Evolutionary conservation across 2,888 invertebrate genomes (phyloP).

Genomic region (Drosophila ezoana): DNA sequence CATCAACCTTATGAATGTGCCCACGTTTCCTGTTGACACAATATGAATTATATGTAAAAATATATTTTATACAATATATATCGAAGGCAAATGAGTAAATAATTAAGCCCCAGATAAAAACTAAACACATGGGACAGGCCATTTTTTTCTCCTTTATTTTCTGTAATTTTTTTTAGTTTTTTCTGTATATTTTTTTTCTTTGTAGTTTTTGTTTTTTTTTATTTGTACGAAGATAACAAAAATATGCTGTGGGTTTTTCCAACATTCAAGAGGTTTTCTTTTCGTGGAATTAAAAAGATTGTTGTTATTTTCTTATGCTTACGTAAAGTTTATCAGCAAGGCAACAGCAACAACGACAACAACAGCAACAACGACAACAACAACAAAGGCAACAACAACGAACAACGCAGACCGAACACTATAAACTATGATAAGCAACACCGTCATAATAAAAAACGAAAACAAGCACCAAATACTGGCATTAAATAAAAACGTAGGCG

Average conservation of each 20-base stretch:
- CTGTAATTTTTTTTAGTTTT: constrained; percentile 4
- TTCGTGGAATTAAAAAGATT: constrained; percentile 46
- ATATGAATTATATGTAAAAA: constrained; percentile 11
- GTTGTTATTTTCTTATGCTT: constrained; percentile 35
- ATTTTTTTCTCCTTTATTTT: constrained; percentile 8
- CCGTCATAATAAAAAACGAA: constrained; percentile 58
- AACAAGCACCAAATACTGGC: constrained; percentile 44
- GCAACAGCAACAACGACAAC: constrained; percentile 41
- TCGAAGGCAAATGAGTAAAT: constrained; percentile 55
- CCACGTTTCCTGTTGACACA: constrained; percentile 75
- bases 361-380: constrained; percentile 38
- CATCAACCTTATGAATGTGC: constrained; percentile 61
- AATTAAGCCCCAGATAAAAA: constrained; percentile 52
- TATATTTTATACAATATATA: constrained; percentile 8
- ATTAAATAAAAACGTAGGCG: constrained; percentile 81
- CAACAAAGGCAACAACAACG: constrained; percentile 29
- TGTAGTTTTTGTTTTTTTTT: constrained; percentile 20
- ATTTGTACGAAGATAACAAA: constrained; percentile 27
- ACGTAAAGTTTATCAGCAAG: constrained; percentile 65
- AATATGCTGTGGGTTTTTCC: constrained; percentile 46
- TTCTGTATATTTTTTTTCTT: constrained; percentile 15
- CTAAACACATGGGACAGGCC: constrained; percentile 32
- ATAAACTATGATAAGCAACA: constrained; percentile 77
- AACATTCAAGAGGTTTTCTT: constrained; percentile 48
- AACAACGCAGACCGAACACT: constrained; percentile 25